phyloP scores from a whole-genome alignment of 2,797 vertebrate species.

The Galagoides demidoff region DNA sequence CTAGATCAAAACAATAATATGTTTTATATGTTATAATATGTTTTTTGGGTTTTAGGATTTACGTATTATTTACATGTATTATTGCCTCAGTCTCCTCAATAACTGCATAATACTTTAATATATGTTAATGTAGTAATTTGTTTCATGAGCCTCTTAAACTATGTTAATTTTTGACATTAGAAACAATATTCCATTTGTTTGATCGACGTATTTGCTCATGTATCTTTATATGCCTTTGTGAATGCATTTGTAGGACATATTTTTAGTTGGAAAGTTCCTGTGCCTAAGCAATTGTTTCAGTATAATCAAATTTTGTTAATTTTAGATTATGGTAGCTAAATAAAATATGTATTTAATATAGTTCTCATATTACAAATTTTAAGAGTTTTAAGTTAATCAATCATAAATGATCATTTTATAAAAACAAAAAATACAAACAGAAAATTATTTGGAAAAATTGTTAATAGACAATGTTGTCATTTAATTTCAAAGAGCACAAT shows the following conservation, averaged over 20 bases:
- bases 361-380: neutral
- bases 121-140: neutral
- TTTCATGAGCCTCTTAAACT: neutral
- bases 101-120: neutral
- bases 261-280: neutral
- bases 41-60: neutral
- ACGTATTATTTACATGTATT: neutral
- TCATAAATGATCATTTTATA: neutral
- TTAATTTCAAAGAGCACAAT: neutral
- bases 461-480: neutral
- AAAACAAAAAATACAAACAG: neutral
- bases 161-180: neutral
- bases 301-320: constrained; percentile 15
- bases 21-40: neutral
- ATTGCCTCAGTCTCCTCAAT: neutral
- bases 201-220: neutral
- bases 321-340: constrained; percentile 27
- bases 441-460: neutral
- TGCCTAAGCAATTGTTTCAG: neutral
- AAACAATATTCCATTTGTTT: neutral
- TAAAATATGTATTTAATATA: neutral
- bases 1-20: neutral
- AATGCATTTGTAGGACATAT: neutral
- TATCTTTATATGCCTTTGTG: neutral
- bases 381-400: constrained; percentile 26